Percentiles rank a stretch among this genome's conserved stretches.
These are phyloP conservation scores for Mastigias papua DNA, from an alignment of 30 jellyfish, hydroid and myxozoan species.

Conservation along the genomic window DNA sequence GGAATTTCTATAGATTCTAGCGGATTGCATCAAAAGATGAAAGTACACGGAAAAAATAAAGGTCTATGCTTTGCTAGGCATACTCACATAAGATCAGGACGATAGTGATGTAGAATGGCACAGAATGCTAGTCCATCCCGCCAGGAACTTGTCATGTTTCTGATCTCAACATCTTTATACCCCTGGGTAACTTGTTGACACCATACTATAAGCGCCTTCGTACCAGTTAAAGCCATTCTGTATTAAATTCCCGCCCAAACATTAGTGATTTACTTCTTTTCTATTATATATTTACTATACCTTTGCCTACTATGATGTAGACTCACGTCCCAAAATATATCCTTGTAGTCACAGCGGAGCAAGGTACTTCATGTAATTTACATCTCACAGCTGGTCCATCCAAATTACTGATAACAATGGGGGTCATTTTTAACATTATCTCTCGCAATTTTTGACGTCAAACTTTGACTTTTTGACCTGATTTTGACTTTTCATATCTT, in stretches of 20 bases:
- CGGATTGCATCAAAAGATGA: too few relatives aligned
- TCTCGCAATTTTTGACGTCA: too few relatives aligned
- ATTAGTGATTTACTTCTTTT: too few relatives aligned
- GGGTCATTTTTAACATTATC: too few relatives aligned
- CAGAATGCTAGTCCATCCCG: constrained; percentile 97
- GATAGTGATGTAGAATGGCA: constrained; percentile 92
- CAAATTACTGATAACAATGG: too few relatives aligned
- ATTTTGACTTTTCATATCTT: too few relatives aligned
- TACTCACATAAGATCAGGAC: constrained; percentile 94
- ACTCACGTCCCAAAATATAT: not conserved
- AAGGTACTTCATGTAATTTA: constrained; percentile 15
- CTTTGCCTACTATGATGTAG: not conserved
- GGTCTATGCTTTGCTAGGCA: too few relatives aligned
- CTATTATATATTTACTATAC: too few relatives aligned
- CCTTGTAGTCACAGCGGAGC: not conserved
- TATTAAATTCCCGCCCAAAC: not conserved
- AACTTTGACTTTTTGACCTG: too few relatives aligned
- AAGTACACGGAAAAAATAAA: too few relatives aligned
- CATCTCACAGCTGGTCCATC: too few relatives aligned
- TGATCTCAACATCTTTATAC: constrained; percentile 80
- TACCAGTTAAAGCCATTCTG: constrained; percentile 86
- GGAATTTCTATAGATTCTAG: too few relatives aligned
- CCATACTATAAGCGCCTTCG: constrained; percentile 89
- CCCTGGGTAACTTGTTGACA: constrained; percentile 88
- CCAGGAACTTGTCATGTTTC: constrained; percentile 96